Evolutionary conservation across 2,113 vertebrate genomes (phyloP).

Genomic region (Sinosuthora webbiana): DNA sequence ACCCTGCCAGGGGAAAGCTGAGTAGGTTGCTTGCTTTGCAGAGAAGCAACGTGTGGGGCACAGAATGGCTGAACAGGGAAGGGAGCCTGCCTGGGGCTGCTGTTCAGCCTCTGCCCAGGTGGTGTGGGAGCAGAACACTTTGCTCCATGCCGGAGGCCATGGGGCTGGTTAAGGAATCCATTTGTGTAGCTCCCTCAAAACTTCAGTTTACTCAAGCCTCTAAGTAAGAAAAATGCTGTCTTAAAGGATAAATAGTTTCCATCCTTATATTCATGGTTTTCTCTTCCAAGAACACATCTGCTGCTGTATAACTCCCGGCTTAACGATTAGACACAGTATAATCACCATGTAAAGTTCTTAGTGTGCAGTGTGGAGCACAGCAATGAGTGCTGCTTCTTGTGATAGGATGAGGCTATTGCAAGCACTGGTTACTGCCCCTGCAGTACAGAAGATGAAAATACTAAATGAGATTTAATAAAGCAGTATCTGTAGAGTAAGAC

Average conservation of each 20-base stretch:
- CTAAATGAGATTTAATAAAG: slow-evolving; percentile 3
- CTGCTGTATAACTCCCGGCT: not conserved
- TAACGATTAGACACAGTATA: not conserved
- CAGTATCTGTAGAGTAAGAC: not conserved
- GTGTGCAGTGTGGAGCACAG: not conserved
- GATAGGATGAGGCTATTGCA: not conserved
- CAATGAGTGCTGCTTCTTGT: not conserved
- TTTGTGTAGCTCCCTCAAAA: not conserved
- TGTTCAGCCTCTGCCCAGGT: not conserved
- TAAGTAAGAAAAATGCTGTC: not conserved
- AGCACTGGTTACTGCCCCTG: not conserved
- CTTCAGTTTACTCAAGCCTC: not conserved
- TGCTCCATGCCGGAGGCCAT: accelerated
- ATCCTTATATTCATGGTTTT: not conserved
- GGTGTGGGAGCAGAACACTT: not conserved
- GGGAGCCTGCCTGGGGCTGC: not conserved
- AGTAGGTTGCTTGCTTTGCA: not conserved
- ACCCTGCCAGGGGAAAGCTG: not conserved
- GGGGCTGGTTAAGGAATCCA: not conserved
- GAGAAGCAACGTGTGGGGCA: not conserved
- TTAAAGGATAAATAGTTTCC: not conserved
- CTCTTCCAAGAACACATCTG: not conserved
- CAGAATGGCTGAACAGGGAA: not conserved
- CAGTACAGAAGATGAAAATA: not conserved
- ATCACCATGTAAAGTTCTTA: not conserved